These are phyloP conservation scores for Dicranocentrus wangi DNA, from an alignment of 2,888 invertebrate species.

Conservation along the genomic window DNA sequence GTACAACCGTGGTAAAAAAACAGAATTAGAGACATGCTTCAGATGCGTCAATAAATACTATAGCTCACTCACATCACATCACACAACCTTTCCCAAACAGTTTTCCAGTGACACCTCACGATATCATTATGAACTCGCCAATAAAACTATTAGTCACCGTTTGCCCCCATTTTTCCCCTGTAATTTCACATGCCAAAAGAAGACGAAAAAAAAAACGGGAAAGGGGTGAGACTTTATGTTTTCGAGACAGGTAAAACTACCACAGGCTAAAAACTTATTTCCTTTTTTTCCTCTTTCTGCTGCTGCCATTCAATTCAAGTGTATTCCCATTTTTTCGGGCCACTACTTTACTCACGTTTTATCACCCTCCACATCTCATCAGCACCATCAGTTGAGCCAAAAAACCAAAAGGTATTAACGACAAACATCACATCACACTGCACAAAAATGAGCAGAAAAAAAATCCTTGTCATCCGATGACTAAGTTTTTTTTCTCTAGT, in stretches of 20 bases:
- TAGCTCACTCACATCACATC: neutral
- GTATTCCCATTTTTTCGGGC: too few species aligned
- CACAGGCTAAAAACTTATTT: too few species aligned
- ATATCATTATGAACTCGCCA: too few species aligned
- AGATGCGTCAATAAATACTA: neutral
- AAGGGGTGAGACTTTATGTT: too few species aligned
- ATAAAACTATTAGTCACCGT: too few species aligned
- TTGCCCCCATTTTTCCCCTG: too few species aligned
- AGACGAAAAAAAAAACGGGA: too few species aligned
- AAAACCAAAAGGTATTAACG: constrained; percentile 8
- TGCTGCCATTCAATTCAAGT: too few species aligned
- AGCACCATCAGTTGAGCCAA: constrained; percentile 1
- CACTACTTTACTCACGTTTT: neutral
- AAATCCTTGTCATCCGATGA: constrained; percentile 15
- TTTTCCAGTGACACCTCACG: neutral
- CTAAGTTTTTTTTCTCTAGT: neutral
- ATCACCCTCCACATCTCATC: constrained; percentile 2
- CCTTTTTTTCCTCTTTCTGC: constrained; percentile 3
- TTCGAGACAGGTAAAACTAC: too few species aligned
- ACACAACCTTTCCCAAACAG: constrained; percentile 6
- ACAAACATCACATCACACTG: neutral
- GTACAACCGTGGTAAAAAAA: too few species aligned
- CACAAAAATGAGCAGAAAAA: constrained; percentile 11
- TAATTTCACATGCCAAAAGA: too few species aligned
- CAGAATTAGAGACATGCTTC: too few species aligned